Base-by-base conservation (phyloP, 2,113 vertebrate species). In the Cheilinus undulatus region DNA sequence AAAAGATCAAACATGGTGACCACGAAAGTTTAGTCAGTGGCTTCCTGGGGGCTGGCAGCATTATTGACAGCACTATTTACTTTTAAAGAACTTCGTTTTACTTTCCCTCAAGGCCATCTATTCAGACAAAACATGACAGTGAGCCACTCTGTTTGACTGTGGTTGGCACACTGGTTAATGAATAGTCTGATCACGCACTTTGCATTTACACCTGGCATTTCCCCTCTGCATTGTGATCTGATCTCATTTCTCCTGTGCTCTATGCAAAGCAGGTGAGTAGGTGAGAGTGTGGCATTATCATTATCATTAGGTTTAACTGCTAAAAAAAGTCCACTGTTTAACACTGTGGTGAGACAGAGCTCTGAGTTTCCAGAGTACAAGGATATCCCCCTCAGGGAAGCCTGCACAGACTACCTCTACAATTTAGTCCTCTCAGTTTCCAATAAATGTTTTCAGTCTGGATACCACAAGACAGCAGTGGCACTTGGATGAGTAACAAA, bases 1-100 rank as follows among this genome's bases (percentile, higher is more conserved):
- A 65, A 45, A n/a, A 46, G 73, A 86, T 88, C 81, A 86, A 86
- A 86, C 77, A 76, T 57, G 43, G 68, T 46, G 52, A 62, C 23
- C 23, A n/a, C 17, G 22, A 65, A 19, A 20, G 38, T 17, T 43
- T 4, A 48, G 23, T 40, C 62, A 43, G 20, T 23, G 50, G n/a
- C 6, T 53, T 40, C 46, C n/a, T 46, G 24, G 48, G 7, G n/a
- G 45, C 27, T 49, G 30, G 19, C 42, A 19, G 22, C 13, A 45
- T 8, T 9, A n/a, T n/a, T n/a, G n/a, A n/a, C n/a, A n/a, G n/a
- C n/a, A n/a, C n/a, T n/a, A n/a, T n/a, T n/a, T n/a, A n/a, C n/a
- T 45, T 30, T 30, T 7, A 13, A 19, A 51, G 24, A 36, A 26
- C 19, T 27, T 20, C 40, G 23, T n/a, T 17, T 36, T 3, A n/a